phyloP scores from a whole-genome alignment of 2,888 invertebrate species.

The Nemotelus pantherinus region DNA sequence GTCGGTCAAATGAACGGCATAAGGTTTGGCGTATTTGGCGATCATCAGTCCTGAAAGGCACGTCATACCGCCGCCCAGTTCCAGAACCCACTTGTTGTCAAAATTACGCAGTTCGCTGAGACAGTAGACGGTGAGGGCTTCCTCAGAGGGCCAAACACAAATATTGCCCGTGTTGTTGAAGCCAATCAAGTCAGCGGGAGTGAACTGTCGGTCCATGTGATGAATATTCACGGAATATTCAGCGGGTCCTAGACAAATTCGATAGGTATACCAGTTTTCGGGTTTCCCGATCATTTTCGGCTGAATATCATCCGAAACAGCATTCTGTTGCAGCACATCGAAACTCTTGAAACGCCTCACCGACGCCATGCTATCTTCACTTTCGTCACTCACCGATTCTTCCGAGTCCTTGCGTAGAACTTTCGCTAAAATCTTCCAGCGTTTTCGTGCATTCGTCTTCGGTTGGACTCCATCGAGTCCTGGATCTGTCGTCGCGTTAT shows the following conservation, averaged over 20 bases:
- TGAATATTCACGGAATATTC: constrained; percentile 70
- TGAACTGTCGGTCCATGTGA: constrained; percentile 71
- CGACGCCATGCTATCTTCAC: constrained; percentile 66
- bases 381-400: constrained; percentile 60
- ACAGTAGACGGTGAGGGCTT: constrained; percentile 75
- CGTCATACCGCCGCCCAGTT: constrained; percentile 87
- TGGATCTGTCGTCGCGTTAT: constrained; percentile 54
- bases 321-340: constrained; percentile 67
- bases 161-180: constrained; percentile 85
- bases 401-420: constrained; percentile 67
- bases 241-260: constrained; percentile 63
- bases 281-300: constrained; percentile 64
- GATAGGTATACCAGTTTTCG: constrained; percentile 73
- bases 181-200: constrained; percentile 78
- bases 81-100: constrained; percentile 74
- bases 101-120: constrained; percentile 74
- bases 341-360: constrained; percentile 71
- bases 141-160: constrained; percentile 83
- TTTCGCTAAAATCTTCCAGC: constrained; percentile 77
- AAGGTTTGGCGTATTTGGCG: constrained; percentile 73
- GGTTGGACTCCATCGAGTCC: constrained; percentile 48
- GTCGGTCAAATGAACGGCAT: constrained; percentile 77
- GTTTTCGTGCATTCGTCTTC: constrained; percentile 69
- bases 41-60: constrained; percentile 80
- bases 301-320: constrained; percentile 61